phyloP scores from a whole-genome alignment of 2,113 vertebrate genomes.

The Arothron firmamentum region DNA sequence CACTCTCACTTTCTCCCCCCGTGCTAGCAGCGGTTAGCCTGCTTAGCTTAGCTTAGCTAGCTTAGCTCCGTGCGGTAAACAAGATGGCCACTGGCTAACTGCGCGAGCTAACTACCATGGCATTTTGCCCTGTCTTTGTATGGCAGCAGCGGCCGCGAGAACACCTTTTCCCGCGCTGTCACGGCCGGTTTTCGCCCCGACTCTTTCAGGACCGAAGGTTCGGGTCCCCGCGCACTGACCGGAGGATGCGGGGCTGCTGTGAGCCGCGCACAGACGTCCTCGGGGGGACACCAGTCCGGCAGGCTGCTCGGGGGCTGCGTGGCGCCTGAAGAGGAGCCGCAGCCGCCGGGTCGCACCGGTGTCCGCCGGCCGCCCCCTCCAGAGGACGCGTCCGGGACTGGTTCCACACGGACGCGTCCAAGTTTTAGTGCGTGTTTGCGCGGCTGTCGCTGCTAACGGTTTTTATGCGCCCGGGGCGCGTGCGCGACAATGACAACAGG shows the following conservation, averaged over 20 bases:
- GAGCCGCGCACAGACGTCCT: not conserved
- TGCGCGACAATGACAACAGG: too few species aligned
- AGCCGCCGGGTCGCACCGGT: not conserved
- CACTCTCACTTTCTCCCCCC: constrained; percentile 48
- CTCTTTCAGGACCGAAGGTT: too few species aligned
- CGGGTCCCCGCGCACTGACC: too few species aligned
- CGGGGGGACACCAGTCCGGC: constrained; percentile 1
- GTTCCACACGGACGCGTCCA: too few species aligned
- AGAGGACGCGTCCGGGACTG: too few species aligned
- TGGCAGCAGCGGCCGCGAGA: constrained; percentile 8
- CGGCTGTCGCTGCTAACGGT: not conserved
- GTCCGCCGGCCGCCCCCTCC: not conserved
- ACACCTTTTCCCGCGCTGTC: not conserved
- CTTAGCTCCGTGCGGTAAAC: constrained; percentile 60
- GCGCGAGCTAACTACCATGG: constrained; percentile 49
- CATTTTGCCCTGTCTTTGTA: constrained; percentile 69
- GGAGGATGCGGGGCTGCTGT: too few species aligned
- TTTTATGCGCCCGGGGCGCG: too few species aligned
- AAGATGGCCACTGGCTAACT: constrained; percentile 78
- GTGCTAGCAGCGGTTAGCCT: constrained; percentile 37
- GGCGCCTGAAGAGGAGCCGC: constrained; percentile 34
- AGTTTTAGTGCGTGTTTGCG: not conserved
- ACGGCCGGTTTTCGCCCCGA: not conserved
- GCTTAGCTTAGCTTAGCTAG: constrained; percentile 19
- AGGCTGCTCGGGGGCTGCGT: constrained; percentile 34